Percentiles rank a stretch among this genome's conserved stretches.
Conservation (phyloP, 2,888 invertebrate genomes). For the Holacanthella duospinosa region DNA sequence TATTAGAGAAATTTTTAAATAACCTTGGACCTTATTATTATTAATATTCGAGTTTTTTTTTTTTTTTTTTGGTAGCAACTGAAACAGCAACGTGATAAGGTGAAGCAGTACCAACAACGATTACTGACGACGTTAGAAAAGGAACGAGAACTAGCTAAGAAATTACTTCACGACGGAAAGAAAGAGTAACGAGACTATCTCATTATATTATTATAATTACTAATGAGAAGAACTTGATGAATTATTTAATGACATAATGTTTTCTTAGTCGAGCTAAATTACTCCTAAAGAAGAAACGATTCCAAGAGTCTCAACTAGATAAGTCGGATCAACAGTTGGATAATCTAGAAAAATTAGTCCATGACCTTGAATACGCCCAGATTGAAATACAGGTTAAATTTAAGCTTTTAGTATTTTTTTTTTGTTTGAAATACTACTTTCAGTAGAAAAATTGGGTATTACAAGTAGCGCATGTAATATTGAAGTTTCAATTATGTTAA, state of each 20-base stretch:
- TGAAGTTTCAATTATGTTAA: too few species aligned
- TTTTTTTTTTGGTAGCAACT: conserved; percentile 57
- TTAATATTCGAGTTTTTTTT: conserved; percentile 13
- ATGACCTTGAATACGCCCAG: conserved; percentile 89
- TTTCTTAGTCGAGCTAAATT: conserved; percentile 76
- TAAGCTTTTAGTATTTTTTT: neutral
- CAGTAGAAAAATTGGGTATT: too few species aligned
- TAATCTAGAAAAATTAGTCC: conserved; percentile 74
- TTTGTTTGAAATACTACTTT: neutral
- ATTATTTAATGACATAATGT: too few species aligned
- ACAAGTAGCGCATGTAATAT: too few species aligned
- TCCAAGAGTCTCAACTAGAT: conserved; percentile 76
- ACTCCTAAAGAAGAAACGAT: conserved; percentile 82
- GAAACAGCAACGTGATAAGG: conserved; percentile 90
- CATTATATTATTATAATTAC: too few species aligned
- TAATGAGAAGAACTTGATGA: too few species aligned
- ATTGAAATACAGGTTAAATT: conserved; percentile 61
- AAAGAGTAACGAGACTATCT: conserved; percentile 85
- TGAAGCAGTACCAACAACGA: conserved; percentile 86
- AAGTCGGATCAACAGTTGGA: conserved; percentile 83
- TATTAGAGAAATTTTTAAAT: neutral
- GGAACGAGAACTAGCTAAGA: conserved; percentile 75
- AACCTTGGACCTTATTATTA: too few species aligned
- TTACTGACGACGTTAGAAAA: conserved; percentile 72
- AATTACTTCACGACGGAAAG: conserved; percentile 74